phyloP scores from a whole-genome alignment of 2,113 vertebrate genomes.

The Tragelaphus scriptus region DNA sequence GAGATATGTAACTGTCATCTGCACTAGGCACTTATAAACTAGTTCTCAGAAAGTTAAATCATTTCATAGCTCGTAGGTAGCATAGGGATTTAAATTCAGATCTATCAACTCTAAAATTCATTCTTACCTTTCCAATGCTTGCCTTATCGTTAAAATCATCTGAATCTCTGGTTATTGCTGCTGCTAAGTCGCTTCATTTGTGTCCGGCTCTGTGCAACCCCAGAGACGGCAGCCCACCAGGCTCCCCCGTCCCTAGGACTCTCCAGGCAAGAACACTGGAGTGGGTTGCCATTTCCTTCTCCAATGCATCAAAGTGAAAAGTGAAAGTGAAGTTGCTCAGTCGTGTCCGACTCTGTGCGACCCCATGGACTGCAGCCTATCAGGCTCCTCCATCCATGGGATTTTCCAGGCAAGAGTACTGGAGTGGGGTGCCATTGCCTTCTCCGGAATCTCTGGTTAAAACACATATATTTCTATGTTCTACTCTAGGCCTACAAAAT shows the following conservation, averaged over 20 bases:
- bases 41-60: neutral
- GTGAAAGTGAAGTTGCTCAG: no score
- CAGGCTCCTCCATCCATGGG: no score
- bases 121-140: neutral
- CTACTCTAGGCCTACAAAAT: neutral
- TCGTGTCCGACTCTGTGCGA: no score
- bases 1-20: neutral
- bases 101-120: neutral
- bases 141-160: neutral
- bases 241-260: no score
- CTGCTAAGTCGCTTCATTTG: neutral
- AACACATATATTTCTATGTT: neutral
- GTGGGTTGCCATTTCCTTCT: no score
- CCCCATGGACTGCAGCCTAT: no score
- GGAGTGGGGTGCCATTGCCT: no score
- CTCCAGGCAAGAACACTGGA: no score
- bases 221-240: no score
- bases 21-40: neutral
- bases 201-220: no score
- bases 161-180: neutral
- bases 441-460: neutral
- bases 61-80: neutral
- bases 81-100: neutral
- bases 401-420: no score
- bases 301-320: no score